These are phyloP conservation scores for Eucera pruinosa DNA, from an alignment of 2,888 invertebrate species.

Conservation along the genomic window DNA sequence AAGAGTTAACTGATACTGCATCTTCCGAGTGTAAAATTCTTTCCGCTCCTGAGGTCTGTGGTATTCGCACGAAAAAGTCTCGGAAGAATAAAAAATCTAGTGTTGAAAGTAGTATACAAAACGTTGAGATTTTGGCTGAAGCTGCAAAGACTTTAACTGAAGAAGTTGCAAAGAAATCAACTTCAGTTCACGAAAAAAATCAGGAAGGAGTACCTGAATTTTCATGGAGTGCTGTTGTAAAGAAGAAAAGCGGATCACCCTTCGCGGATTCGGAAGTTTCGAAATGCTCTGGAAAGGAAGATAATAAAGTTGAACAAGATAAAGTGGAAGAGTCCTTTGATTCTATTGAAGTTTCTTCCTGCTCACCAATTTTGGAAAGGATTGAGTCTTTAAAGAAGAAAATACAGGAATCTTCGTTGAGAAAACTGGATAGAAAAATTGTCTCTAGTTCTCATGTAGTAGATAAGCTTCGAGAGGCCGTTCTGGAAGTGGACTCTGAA, in stretches of 20 bases:
- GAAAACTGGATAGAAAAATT: slow-evolving; percentile 7
- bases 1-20: slow-evolving; percentile 47
- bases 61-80: slow-evolving; percentile 68
- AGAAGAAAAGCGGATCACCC: slow-evolving; percentile 48
- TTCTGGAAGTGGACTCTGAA: slow-evolving; percentile 2
- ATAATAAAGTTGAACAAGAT: background rate
- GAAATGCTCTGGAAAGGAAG: background rate
- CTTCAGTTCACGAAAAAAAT: too few relatives aligned
- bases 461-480: slow-evolving; percentile 28
- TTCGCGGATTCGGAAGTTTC: slow-evolving; percentile 49
- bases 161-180: slow-evolving; percentile 3
- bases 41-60: slow-evolving; percentile 54
- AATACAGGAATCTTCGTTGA: slow-evolving; percentile 13
- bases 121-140: background rate
- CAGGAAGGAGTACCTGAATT: slow-evolving; percentile 5
- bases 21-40: slow-evolving; percentile 76
- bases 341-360: background rate
- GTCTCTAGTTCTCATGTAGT: background rate
- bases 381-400: slow-evolving; percentile 12
- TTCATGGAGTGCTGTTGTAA: slow-evolving; percentile 75
- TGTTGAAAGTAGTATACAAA: slow-evolving; percentile 46
- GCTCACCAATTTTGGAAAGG: background rate
- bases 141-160: slow-evolving; percentile 39
- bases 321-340: background rate
- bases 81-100: slow-evolving; percentile 67